Evolutionary conservation across 92 coral and sea anemone species (phyloP), one percentile per base, ranked within the genome.

Genomic region (Zoanthus solanderi): DNA sequence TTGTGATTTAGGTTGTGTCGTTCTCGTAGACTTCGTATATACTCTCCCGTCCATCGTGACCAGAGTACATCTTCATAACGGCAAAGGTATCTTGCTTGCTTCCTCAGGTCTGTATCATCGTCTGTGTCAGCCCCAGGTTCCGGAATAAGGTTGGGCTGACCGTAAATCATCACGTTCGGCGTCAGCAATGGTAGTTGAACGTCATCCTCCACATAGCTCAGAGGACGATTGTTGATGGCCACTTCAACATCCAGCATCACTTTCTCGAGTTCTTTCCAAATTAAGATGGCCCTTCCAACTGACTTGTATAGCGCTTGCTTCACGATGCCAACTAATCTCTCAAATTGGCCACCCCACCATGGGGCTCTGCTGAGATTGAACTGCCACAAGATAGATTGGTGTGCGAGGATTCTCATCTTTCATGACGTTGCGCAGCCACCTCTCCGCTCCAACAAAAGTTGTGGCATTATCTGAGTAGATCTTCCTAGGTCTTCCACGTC

Each of bases 141-240:
- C 4, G 42, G 42, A 37, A 37, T 37, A 37, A 47, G 48, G 16
- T 74, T 77, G 28, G 92, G 75, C 50, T 78, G 78, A 2, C 92
- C 88, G 42, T 85, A 23, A 23, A 23, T 23, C 23, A 23, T 23
- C 23, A 23, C 23, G 23, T 23, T 23, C 23, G 23, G 23, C 23
- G 92, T 89, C 3, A 89, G 72, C 69, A 84, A 44, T 14, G 83
- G 88, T 12, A 66, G 32, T 72, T 84, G 85, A 65, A 84, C 66
- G 29, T 84, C 82, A 56, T 89, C 89, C 10, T 84, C 88, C 12
- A 73, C 89, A 79, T 90, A 90, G 10, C 77, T 45, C 2, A 89
- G 73, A 32, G 93, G 93, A 17, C 93, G 78, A 48, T 90, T 90
- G 72, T 85, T 90, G 68, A 90, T 73, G 15, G 86, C 71, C 67